Conservation (phyloP, 2,113 vertebrate species). For the Sorex fumeus region DNA sequence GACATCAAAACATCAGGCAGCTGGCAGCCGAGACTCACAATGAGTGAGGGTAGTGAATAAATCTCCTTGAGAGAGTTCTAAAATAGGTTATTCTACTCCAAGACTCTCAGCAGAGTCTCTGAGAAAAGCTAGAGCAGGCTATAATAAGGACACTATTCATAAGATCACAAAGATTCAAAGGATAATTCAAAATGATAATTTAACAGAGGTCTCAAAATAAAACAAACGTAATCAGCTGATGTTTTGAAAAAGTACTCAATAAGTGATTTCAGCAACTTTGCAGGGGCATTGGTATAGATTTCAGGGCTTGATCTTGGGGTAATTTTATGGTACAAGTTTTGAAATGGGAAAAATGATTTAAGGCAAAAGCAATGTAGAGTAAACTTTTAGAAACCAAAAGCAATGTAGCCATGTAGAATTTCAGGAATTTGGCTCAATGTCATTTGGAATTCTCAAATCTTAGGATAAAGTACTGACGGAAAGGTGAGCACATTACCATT, state of each 20-base stretch:
- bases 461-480: slow-evolving; percentile 33
- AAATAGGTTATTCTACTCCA: slow-evolving; percentile 57
- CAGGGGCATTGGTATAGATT: slow-evolving; percentile 40
- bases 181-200: slow-evolving; percentile 39
- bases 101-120: not conserved
- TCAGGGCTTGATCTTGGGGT: slow-evolving; percentile 14
- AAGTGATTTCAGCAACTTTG: slow-evolving; percentile 19
- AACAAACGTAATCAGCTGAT: slow-evolving; percentile 49
- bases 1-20: slow-evolving; percentile 72
- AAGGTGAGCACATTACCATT: slow-evolving; percentile 50
- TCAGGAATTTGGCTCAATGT: slow-evolving; percentile 9
- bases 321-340: slow-evolving; percentile 26
- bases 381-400: not conserved
- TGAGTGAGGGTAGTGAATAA: slow-evolving; percentile 46
- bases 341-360: slow-evolving; percentile 15
- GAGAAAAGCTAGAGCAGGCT: slow-evolving; percentile 64
- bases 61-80: slow-evolving; percentile 59
- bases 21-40: not conserved
- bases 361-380: slow-evolving; percentile 43
- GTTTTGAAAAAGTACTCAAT: slow-evolving; percentile 35
- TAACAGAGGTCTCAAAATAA: slow-evolving; percentile 62
- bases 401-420: slow-evolving; percentile 9
- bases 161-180: slow-evolving; percentile 56
- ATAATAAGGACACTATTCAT: slow-evolving; percentile 65
- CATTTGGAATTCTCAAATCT: slow-evolving; percentile 17